Percentiles rank a stretch among this genome's conserved stretches.
phyloP scores from a whole-genome alignment of 2,888 invertebrate species.

The Scaeva pyrastri region DNA sequence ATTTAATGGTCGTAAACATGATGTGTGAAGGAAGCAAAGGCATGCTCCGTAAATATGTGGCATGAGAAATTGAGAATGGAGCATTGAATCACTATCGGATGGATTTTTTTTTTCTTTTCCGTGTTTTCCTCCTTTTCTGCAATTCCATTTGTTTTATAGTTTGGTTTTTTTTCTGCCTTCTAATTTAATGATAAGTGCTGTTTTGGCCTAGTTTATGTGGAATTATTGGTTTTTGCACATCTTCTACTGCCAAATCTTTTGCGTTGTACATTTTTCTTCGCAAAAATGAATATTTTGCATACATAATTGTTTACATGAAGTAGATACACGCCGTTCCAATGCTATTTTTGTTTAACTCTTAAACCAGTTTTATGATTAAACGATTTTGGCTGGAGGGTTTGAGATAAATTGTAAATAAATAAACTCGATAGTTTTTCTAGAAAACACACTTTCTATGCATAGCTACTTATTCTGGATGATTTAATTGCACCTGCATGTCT shows the following conservation, averaged over 20 bases:
- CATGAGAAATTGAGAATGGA: constrained; percentile 28
- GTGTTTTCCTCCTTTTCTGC: constrained; percentile 5
- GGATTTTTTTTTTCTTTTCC: constrained; percentile 1
- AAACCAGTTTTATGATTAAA: not conserved
- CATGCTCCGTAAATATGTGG: constrained; percentile 49
- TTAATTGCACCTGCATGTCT: no score
- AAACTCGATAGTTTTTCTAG: no score
- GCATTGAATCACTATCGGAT: constrained; percentile 23
- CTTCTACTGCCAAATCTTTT: not conserved
- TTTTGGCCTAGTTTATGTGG: constrained; percentile 17
- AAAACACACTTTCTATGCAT: no score
- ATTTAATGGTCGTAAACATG: constrained; percentile 20
- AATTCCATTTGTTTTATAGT: not conserved
- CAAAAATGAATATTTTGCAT: constrained; percentile 3
- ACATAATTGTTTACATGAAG: not conserved
- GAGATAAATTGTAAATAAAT: no score
- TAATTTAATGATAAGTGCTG: not conserved
- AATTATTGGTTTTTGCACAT: constrained; percentile 18
- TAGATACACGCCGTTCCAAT: not conserved
- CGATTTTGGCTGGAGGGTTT: no score
- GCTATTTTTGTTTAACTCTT: not conserved
- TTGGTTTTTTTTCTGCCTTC: not conserved
- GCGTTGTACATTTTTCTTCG: not conserved
- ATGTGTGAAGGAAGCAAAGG: constrained; percentile 14
- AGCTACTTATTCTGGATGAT: no score